Percentiles rank a stretch among this genome's conserved stretches.
Conservation (phyloP, 2,888 invertebrate species). For the Conistra vaccinii region DNA sequence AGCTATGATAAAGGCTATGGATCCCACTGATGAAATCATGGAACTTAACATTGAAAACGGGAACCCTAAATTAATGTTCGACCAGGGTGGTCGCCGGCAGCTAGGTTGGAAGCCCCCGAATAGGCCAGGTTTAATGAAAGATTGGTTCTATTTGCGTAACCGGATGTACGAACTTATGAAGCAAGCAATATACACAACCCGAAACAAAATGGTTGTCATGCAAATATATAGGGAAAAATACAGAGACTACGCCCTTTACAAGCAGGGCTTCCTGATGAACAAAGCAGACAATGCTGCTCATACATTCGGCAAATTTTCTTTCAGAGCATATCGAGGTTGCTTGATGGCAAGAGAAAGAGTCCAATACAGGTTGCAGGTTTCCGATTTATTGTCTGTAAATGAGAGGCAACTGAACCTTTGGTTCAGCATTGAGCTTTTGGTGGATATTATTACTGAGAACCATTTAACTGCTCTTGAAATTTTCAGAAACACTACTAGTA, state of each 20-base stretch:
- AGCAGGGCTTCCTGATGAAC: slow-evolving; percentile 80
- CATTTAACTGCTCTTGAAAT: slow-evolving; percentile 58
- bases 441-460: slow-evolving; percentile 71
- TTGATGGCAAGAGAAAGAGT: slow-evolving; percentile 19
- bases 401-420: slow-evolving; percentile 73
- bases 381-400: slow-evolving; percentile 64
- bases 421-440: slow-evolving; percentile 75
- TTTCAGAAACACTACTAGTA: fast-evolving
- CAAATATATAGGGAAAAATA: slow-evolving; percentile 71
- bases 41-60: slow-evolving; percentile 67
- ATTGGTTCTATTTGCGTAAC: slow-evolving; percentile 64
- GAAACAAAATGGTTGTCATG: slow-evolving; percentile 79
- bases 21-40: slow-evolving; percentile 75
- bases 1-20: slow-evolving; percentile 69
- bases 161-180: slow-evolving; percentile 79
- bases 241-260: slow-evolving; percentile 69
- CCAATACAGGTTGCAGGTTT: slow-evolving; percentile 4
- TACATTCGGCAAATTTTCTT: slow-evolving; percentile 66
- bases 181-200: slow-evolving; percentile 77
- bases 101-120: slow-evolving; percentile 59
- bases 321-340: slow-evolving; percentile 64
- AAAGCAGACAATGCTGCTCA: slow-evolving; percentile 76
- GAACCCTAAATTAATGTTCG: slow-evolving; percentile 51
- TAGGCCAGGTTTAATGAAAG: not conserved
- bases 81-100: slow-evolving; percentile 64